phyloP scores from a whole-genome alignment of 2,888 invertebrate species.

The Venusia cambrica region DNA sequence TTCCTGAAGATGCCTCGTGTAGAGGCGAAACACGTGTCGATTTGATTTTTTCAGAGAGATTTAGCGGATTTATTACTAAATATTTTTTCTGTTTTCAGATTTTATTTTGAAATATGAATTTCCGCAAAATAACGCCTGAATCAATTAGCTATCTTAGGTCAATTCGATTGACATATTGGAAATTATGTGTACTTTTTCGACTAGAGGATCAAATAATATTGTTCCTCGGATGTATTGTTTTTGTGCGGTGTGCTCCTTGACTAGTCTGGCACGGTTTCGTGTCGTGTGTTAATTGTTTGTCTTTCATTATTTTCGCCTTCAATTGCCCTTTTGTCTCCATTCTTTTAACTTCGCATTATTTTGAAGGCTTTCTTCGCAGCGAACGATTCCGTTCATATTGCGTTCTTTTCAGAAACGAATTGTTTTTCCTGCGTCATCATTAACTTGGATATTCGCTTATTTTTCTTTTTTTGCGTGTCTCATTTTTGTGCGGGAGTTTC shows the following conservation, averaged over 20 bases:
- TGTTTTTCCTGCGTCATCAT: constrained; percentile 72
- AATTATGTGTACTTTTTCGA: too few relatives aligned
- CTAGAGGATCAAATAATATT: too few relatives aligned
- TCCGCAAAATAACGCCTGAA: too few relatives aligned
- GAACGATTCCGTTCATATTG: constrained; percentile 72
- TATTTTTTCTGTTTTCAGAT: too few relatives aligned
- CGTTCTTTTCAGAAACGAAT: constrained; percentile 63
- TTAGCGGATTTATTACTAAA: too few relatives aligned
- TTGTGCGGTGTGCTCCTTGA: constrained; percentile 29
- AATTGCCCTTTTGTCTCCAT: constrained; percentile 77
- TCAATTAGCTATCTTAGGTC: too few relatives aligned
- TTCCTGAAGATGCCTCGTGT: too few relatives aligned
- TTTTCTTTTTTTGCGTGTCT: constrained; percentile 26
- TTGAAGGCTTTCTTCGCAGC: constrained; percentile 64
- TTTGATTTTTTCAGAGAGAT: too few relatives aligned
- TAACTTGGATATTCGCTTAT: constrained; percentile 52
- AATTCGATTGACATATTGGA: too few relatives aligned
- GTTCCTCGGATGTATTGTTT: too few relatives aligned
- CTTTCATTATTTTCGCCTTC: constrained; percentile 78
- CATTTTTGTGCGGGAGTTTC: constrained; percentile 23
- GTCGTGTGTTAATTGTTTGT: constrained; percentile 79
- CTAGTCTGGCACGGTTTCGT: constrained; percentile 36
- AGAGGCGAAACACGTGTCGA: too few relatives aligned
- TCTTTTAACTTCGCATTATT: constrained; percentile 70
- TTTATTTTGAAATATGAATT: too few relatives aligned